Percentiles rank a stretch among this genome's conserved stretches.
Conservation (phyloP, 2,797 vertebrate species). For the Craterocephalus amniculus region DNA sequence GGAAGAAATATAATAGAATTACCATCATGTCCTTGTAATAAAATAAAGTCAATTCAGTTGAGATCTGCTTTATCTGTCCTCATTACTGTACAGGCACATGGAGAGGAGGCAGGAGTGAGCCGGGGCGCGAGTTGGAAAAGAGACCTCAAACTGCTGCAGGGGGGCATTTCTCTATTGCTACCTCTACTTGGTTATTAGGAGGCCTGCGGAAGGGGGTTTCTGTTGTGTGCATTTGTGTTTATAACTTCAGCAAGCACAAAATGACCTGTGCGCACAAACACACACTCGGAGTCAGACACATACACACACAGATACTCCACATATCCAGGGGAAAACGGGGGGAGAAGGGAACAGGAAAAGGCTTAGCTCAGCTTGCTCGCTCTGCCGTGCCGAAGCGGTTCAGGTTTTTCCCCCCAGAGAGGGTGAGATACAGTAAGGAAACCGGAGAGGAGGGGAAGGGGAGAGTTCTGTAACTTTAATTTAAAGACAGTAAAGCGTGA, state of each 20-base stretch:
- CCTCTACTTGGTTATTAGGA: constrained; percentile 75
- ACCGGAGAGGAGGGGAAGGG: not conserved
- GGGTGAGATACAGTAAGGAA: constrained; percentile 50
- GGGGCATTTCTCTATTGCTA: constrained; percentile 71
- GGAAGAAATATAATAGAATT: constrained; percentile 47
- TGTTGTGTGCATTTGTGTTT: constrained; percentile 60
- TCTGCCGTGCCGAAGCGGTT: constrained; percentile 58
- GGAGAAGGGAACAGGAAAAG: constrained; percentile 69
- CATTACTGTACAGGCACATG: constrained; percentile 50
- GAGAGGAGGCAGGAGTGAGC: constrained; percentile 38
- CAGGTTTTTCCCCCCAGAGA: constrained; percentile 55
- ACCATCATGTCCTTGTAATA: constrained; percentile 38
- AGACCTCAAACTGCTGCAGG: constrained; percentile 55
- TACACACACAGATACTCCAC: constrained; percentile 32
- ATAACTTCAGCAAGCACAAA: constrained; percentile 77
- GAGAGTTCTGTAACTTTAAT: constrained; percentile 49
- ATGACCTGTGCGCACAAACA: constrained; percentile 74
- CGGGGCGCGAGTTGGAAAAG: constrained; percentile 40
- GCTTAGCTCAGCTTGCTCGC: constrained; percentile 70
- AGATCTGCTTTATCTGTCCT: constrained; percentile 49
- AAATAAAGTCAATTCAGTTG: constrained; percentile 46
- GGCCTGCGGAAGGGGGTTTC: constrained; percentile 71
- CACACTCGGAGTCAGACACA: no score
- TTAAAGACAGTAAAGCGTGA: constrained; percentile 59
- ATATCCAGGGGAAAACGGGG: constrained; percentile 59